Base-by-base conservation (phyloP, 2,888 invertebrate genomes). In the Synanthedon andrenaeformis region DNA sequence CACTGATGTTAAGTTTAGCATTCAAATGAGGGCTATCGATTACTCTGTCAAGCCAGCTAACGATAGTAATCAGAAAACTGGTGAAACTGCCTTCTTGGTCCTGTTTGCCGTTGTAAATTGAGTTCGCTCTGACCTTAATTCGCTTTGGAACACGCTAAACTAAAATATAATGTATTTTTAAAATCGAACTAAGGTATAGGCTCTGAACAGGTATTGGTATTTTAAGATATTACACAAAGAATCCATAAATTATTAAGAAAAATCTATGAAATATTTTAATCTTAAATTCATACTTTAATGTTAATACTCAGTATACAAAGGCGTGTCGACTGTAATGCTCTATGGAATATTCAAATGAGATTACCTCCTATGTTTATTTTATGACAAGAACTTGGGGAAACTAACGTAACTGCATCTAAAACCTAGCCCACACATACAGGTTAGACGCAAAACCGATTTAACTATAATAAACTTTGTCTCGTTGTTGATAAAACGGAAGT, bases 401-500 rank as follows among this genome's bases (percentile, higher is more conserved):
- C 35, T 35, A 35, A 35, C 10, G 35, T 35, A 35, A 35, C 35
- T 69, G 64, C 66, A 68, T 57, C 35, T 59, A 59, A 35, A 55
- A 56, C 57, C 58, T 35, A 35, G 58, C 55, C 57, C 56, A 55
- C 59, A 50, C 54, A 60, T 58, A 35, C 35, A 35, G 35, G 35
- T 35, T 35, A 35, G 10, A 35, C 10, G 35, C 45, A 13, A 42
- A 42, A 14, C 45, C 45, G 14, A 13, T 45, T 45, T 45, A 45
- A 2, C 1, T 45, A n/a, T 13, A 45, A 56, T 59, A 61, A 58
- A 61, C 69, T 57, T 57, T 69, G 57, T 35, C 2, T 0, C 23
- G 28, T 54, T 57, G n/a, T 3, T 1, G 28, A 58, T 71, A 76
- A 65, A 70, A 69, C 64, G 55, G 60, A 71, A 56, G 67, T 74